These are phyloP conservation scores for Argya squamiceps DNA, from an alignment of 2,797 vertebrate species.

Conservation along the genomic window DNA sequence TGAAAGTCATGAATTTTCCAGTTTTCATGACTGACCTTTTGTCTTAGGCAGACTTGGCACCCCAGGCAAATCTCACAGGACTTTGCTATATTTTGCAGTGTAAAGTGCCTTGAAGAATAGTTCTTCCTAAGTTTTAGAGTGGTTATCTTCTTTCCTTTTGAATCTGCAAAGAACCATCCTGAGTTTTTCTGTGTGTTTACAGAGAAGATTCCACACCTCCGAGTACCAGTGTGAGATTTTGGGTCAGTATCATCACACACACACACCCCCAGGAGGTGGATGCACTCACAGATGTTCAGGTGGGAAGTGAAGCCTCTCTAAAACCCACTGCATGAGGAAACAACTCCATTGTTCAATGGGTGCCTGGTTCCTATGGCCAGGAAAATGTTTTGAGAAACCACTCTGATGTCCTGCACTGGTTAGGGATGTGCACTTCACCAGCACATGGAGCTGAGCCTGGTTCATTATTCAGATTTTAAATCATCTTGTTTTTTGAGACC, in stretches of 20 bases:
- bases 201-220: not conserved
- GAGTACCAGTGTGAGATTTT: not conserved
- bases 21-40: not conserved
- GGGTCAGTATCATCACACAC: not conserved
- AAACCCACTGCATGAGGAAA: not conserved
- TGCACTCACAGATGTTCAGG: not conserved
- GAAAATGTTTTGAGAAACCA: not conserved
- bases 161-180: not conserved
- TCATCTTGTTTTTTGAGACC: not conserved
- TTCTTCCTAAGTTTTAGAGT: not conserved
- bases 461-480: not conserved
- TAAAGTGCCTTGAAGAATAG: not conserved
- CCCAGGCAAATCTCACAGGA: not conserved
- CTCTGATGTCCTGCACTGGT: not conserved
- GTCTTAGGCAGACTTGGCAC: not conserved
- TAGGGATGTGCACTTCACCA: not conserved
- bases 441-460: not conserved
- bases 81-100: not conserved
- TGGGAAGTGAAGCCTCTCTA: not conserved
- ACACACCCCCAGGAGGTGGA: not conserved
- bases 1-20: not conserved
- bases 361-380: not conserved
- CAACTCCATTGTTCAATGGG: accelerated
- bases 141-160: not conserved
- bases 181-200: not conserved